Conservation (phyloP, 2,113 vertebrate genomes). For the Percina caprodes region DNA sequence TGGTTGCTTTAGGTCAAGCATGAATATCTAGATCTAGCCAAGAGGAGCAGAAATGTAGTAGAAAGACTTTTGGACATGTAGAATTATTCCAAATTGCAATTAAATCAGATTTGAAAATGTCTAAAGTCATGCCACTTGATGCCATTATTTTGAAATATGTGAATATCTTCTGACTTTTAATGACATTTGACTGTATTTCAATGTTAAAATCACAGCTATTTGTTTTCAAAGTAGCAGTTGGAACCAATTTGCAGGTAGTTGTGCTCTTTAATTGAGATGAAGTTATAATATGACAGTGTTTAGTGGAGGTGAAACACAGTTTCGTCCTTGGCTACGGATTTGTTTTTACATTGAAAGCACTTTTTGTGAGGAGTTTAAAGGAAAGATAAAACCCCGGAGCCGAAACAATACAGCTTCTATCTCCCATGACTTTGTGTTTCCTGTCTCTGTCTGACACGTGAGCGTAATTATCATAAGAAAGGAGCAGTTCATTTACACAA, state of each 20-base stretch:
- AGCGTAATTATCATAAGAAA: not conserved
- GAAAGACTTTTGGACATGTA: constrained; percentile 12
- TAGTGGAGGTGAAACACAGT: not conserved
- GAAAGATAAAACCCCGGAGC: constrained; percentile 1
- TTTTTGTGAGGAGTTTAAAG: not conserved
- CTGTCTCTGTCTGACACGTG: not conserved
- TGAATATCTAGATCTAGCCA: constrained; percentile 2
- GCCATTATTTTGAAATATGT: constrained; percentile 19
- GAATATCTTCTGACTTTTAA: constrained; percentile 19
- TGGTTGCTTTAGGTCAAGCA: constrained; percentile 55
- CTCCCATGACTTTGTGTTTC: not conserved
- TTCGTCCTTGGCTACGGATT: too few relatives aligned
- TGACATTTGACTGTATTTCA: constrained; percentile 23
- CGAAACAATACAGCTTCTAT: constrained; percentile 55
- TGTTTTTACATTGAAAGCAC: constrained; percentile 11
- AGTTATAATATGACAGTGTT: not conserved
- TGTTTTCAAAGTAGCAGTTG: not conserved
- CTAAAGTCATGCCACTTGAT: not conserved
- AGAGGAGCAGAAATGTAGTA: constrained; percentile 13
- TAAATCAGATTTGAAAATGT: not conserved
- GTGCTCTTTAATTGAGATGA: not conserved
- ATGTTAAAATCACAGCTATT: not conserved
- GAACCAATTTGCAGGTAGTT: constrained; percentile 3
- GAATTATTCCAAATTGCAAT: constrained; percentile 4
- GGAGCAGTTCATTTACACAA: not conserved